Conservation (phyloP, 37 sponge, comb jelly and placozoan species). For the Diacarnus erythraeanus region DNA sequence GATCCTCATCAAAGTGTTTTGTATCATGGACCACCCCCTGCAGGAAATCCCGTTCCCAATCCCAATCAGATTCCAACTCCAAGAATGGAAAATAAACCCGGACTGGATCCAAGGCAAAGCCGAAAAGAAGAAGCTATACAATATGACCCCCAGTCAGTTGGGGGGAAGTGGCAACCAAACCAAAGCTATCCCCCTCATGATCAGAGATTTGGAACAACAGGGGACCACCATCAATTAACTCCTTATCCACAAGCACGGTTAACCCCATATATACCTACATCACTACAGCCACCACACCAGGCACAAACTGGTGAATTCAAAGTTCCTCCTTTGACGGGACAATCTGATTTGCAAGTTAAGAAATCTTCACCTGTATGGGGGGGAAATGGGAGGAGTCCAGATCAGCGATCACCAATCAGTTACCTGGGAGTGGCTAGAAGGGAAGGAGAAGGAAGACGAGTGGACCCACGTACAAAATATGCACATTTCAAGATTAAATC, state of each 20-base stretch:
- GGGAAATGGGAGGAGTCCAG: not conserved
- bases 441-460: not conserved
- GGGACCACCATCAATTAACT: too few species aligned
- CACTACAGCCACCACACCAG: not conserved
- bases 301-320: not conserved
- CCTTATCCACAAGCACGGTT: not conserved
- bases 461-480: slow-evolving; percentile 55
- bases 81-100: not conserved
- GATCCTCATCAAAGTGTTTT: too few species aligned
- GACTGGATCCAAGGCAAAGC: slow-evolving; percentile 16
- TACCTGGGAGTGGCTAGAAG: not conserved
- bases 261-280: not conserved
- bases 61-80: not conserved
- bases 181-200: not conserved
- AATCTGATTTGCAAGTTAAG: not conserved
- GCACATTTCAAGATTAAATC: slow-evolving; percentile 60
- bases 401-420: not conserved
- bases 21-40: not conserved
- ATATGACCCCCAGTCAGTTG: not conserved
- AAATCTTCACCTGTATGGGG: not conserved
- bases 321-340: not conserved
- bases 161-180: not conserved
- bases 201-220: too few species aligned
- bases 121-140: not conserved
- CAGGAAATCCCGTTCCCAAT: not conserved